Conservation (phyloP, 2,888 invertebrate genomes). For the Eueremaeus valkanovi region DNA sequence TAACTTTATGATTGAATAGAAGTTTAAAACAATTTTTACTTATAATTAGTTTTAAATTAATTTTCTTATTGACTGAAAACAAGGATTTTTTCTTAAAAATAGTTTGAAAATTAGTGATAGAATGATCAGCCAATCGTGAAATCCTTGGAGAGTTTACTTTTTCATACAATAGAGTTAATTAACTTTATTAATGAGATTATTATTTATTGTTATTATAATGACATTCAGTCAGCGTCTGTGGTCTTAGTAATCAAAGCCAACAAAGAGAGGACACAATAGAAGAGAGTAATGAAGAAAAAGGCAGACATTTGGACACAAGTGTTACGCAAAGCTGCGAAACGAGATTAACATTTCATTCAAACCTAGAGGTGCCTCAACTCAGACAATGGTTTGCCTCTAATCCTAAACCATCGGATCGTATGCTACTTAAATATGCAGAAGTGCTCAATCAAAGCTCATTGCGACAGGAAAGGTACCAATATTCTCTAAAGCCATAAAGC, state of each 20-base stretch:
- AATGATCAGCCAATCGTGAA: not conserved
- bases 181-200: slow-evolving; percentile 18
- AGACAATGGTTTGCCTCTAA: slow-evolving; percentile 50
- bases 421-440: slow-evolving; percentile 49
- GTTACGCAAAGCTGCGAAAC: slow-evolving; percentile 42
- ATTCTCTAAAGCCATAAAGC: too few relatives aligned
- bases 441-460: slow-evolving; percentile 51
- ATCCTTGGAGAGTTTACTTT: not conserved
- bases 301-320: not conserved
- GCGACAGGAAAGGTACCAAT: slow-evolving; percentile 46
- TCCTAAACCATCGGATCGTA: slow-evolving; percentile 50
- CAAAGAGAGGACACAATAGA: not conserved
- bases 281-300: not conserved
- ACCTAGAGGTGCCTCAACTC: slow-evolving; percentile 51
- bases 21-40: too few relatives aligned
- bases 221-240: not conserved
- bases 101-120: too few relatives aligned
- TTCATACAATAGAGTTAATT: slow-evolving; percentile 14
- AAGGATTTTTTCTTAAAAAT: too few relatives aligned
- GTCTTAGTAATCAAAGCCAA: slow-evolving; percentile 3
- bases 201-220: not conserved
- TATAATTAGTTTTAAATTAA: too few relatives aligned
- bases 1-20: too few relatives aligned
- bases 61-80: too few relatives aligned
- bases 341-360: slow-evolving; percentile 52